Evolutionary conservation across 2,888 invertebrate genomes (phyloP).

Genomic region (Argynnis bischoffii): DNA sequence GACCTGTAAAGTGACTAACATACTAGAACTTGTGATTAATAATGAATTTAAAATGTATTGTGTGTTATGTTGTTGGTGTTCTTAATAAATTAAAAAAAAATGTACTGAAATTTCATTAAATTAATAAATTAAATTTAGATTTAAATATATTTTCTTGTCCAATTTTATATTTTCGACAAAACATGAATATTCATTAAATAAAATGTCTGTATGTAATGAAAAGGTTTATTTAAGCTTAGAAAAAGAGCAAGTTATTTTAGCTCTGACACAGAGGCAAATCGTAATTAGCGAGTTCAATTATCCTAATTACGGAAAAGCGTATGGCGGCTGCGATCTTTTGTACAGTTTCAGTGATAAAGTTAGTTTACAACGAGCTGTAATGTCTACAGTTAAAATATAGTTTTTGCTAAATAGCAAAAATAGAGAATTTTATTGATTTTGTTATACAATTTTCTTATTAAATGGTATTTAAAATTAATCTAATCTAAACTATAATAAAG

Average conservation of each 20-base stretch:
- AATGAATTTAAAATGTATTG: no score
- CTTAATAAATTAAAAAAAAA: no score
- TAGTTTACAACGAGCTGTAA: neutral
- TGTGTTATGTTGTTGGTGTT: no score
- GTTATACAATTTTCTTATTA: no score
- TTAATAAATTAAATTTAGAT: no score
- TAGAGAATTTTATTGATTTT: neutral
- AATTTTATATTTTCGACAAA: no score
- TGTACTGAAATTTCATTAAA: no score
- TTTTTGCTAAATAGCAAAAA: neutral
- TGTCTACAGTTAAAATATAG: neutral
- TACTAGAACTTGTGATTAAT: no score
- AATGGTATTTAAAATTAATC: no score
- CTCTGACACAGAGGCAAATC: conserved; percentile 44
- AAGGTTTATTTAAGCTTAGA: conserved; percentile 16
- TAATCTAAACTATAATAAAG: no score
- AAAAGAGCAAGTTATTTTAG: conserved; percentile 12
- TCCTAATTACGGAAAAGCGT: conserved; percentile 51
- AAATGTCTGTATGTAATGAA: conserved; percentile 4
- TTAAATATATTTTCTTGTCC: no score
- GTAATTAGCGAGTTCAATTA: conserved; percentile 59
- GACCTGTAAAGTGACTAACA: no score
- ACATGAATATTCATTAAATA: conserved; percentile 8
- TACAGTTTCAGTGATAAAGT: neutral
- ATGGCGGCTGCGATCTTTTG: conserved; percentile 9